These are phyloP conservation scores for Synergus gifuensis DNA, from an alignment of 2,888 invertebrate genomes.

Conservation along the genomic window DNA sequence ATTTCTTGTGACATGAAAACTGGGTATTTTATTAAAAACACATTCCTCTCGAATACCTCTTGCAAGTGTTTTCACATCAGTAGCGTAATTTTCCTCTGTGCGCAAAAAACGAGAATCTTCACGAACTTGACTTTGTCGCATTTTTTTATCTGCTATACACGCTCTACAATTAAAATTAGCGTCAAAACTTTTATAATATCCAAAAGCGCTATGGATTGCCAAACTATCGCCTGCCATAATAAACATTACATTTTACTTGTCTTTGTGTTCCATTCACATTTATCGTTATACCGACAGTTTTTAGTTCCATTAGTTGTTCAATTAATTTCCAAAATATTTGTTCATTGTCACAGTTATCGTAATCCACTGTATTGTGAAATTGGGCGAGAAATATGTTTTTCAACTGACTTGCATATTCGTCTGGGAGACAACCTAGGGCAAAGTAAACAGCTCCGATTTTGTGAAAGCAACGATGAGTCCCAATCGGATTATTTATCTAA, in stretches of 20 bases:
- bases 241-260: neutral
- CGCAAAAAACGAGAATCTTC: neutral
- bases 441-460: slow-evolving; percentile 57
- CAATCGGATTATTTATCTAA: slow-evolving; percentile 58
- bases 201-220: slow-evolving; percentile 26
- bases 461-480: slow-evolving; percentile 51
- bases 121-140: slow-evolving; percentile 8
- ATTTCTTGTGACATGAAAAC: slow-evolving; percentile 52
- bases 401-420: slow-evolving; percentile 50
- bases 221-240: neutral
- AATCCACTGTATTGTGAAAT: slow-evolving; percentile 51
- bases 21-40: slow-evolving; percentile 50
- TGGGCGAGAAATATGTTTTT: slow-evolving; percentile 59
- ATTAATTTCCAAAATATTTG: slow-evolving; percentile 49
- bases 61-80: neutral
- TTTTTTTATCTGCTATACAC: slow-evolving; percentile 47
- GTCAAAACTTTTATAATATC: slow-evolving; percentile 51
- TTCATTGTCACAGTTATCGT: slow-evolving; percentile 47
- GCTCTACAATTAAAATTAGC: slow-evolving; percentile 47
- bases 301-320: slow-evolving; percentile 48
- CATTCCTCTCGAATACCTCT: slow-evolving; percentile 49
- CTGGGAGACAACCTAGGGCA: slow-evolving; percentile 49
- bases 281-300: slow-evolving; percentile 48
- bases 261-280: neutral
- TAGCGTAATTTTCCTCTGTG: neutral